These are phyloP conservation scores for Ptychochromis oligacanthus DNA, from an alignment of 2,113 vertebrate genomes.

Conservation along the genomic window DNA sequence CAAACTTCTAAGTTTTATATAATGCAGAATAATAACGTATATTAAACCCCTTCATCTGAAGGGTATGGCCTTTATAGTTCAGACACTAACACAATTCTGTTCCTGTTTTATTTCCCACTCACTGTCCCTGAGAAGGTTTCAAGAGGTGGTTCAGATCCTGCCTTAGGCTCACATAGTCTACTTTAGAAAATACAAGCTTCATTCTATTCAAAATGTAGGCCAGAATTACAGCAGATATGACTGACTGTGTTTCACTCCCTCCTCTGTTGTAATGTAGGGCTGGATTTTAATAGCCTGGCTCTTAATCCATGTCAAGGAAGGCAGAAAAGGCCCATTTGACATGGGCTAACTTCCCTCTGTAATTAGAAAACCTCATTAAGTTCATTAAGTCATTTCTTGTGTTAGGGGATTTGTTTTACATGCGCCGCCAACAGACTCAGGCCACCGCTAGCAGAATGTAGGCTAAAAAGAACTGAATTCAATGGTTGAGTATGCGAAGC, in stretches of 20 bases:
- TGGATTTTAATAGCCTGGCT: slow-evolving; percentile 69
- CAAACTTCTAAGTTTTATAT: background rate
- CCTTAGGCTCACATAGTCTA: slow-evolving; percentile 27
- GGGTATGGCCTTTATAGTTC: slow-evolving; percentile 34
- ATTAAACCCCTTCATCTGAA: slow-evolving; percentile 27
- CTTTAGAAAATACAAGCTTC: slow-evolving; percentile 41
- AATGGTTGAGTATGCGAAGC: background rate
- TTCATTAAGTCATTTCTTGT: slow-evolving; percentile 76
- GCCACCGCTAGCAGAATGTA: slow-evolving; percentile 18
- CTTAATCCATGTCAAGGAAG: slow-evolving; percentile 74
- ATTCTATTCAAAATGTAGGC: slow-evolving; percentile 56
- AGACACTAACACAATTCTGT: slow-evolving; percentile 15
- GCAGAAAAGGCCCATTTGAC: slow-evolving; percentile 75
- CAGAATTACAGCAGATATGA: slow-evolving; percentile 57
- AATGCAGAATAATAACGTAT: slow-evolving; percentile 6
- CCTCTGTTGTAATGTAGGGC: slow-evolving; percentile 46
- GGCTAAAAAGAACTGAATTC: background rate
- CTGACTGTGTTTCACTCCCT: slow-evolving; percentile 38
- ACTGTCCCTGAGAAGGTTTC: slow-evolving; percentile 39
- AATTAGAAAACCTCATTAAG: slow-evolving; percentile 82
- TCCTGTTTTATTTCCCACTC: slow-evolving; percentile 44
- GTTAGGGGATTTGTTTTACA: slow-evolving; percentile 78
- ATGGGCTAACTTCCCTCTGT: slow-evolving; percentile 72
- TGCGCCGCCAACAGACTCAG: slow-evolving; percentile 57
- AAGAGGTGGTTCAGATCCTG: slow-evolving; percentile 29